A percentile compares a stretch with the other conserved stretches of the same genome.
phyloP scores from a whole-genome alignment of 2,888 invertebrate species.

The Listrodromus nycthemerus region DNA sequence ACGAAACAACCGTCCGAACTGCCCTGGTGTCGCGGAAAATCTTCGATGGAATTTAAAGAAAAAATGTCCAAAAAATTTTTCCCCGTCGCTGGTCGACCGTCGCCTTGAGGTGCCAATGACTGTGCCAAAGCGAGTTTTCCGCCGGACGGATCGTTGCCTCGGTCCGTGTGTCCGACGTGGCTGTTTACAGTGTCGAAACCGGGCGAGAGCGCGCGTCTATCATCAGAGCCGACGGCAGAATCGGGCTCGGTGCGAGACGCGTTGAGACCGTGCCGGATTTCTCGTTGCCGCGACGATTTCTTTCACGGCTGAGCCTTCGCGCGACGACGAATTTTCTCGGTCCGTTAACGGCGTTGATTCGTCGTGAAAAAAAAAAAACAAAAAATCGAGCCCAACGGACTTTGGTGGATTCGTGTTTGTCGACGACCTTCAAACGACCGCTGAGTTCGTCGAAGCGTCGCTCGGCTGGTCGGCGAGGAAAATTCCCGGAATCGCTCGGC shows the following conservation, averaged over 20 bases:
- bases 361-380: conserved; percentile 33
- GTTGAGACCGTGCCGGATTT: conserved; percentile 40
- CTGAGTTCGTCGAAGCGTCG: not conserved
- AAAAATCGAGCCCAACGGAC: not conserved
- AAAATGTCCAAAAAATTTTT: not conserved
- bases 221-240: conserved; percentile 32
- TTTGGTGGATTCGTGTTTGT: not conserved
- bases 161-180: conserved; percentile 2
- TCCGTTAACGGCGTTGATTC: conserved; percentile 41
- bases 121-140: not conserved
- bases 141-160: not conserved
- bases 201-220: conserved; percentile 12
- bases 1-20: too few species aligned
- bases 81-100: not conserved
- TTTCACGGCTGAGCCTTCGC: too few species aligned
- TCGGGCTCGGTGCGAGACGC: conserved; percentile 3
- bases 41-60: not conserved
- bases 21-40: too few species aligned
- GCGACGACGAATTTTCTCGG: conserved; percentile 39
- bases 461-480: not conserved
- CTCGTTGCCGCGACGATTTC: too few species aligned
- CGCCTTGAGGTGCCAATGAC: conserved; percentile 1
- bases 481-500: conserved; percentile 10
- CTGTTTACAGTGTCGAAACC: conserved; percentile 52
- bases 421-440: conserved; percentile 26